Percentiles rank a stretch among this genome's conserved stretches.
Conservation (phyloP, 2,797 vertebrate species). For the Gymnopithys bicolor region DNA sequence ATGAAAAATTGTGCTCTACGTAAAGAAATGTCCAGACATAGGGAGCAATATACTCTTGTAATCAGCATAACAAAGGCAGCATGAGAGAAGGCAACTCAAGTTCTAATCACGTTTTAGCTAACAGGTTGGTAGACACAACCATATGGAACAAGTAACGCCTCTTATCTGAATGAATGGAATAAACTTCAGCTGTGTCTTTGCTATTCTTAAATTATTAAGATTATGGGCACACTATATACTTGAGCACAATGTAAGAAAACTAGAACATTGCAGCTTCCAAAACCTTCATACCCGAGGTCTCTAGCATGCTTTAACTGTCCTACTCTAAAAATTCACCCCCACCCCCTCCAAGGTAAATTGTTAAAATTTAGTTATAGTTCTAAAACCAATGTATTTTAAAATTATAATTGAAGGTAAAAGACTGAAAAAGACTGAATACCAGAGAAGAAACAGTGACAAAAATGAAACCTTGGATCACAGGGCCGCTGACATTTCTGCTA, state of each 20-base stretch:
- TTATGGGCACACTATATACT: not conserved
- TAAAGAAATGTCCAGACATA: not conserved
- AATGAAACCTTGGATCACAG: not conserved
- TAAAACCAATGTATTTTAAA: not conserved
- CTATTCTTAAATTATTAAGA: conserved; percentile 19
- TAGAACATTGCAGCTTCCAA: not conserved
- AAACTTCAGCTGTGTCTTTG: not conserved
- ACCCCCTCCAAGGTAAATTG: not conserved
- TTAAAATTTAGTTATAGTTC: not conserved
- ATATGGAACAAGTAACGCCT: conserved; percentile 23
- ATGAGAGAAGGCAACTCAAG: not conserved
- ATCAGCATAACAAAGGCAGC: conserved; percentile 45
- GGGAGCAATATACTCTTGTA: not conserved
- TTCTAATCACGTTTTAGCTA: conserved; percentile 35
- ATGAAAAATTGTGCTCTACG: not conserved
- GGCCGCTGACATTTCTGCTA: not conserved
- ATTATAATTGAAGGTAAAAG: not conserved
- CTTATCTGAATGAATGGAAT: conserved; percentile 20
- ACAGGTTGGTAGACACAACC: conserved; percentile 50
- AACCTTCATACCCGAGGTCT: not conserved
- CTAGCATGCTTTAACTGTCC: not conserved
- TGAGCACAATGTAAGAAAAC: not conserved
- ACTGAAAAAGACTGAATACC: not conserved
- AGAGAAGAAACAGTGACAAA: not conserved
- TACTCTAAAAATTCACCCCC: not conserved